These are phyloP conservation scores for Terrapene triunguis DNA, from an alignment of 2,113 vertebrate genomes.

Conservation along the genomic window DNA sequence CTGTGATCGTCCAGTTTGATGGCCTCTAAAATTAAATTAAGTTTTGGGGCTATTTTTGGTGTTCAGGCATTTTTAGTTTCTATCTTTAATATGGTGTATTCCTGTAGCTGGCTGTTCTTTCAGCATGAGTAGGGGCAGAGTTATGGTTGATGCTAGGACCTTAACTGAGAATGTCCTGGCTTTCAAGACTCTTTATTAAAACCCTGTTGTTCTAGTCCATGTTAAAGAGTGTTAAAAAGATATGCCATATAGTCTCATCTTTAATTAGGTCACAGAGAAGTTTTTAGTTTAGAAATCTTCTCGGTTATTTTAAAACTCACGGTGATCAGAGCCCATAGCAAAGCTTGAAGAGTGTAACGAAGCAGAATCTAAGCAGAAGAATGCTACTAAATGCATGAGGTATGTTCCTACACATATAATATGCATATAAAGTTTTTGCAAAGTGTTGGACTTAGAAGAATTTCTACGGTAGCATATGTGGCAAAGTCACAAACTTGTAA, in stretches of 20 bases:
- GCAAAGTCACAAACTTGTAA: background rate
- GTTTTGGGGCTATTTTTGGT: background rate
- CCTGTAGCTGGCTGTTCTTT: background rate
- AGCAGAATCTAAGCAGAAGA: background rate
- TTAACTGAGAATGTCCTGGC: background rate
- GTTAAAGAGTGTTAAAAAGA: background rate
- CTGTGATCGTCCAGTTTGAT: background rate
- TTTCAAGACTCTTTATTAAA: background rate
- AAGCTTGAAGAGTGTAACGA: background rate
- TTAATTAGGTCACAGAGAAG: fast-evolving
- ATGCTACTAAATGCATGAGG: background rate
- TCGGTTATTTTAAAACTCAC: background rate
- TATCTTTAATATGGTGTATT: background rate
- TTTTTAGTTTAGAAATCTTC: background rate
- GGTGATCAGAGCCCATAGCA: background rate
- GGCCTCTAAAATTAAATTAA: background rate
- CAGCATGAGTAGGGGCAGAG: background rate
- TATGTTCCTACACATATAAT: background rate
- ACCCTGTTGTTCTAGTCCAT: background rate
- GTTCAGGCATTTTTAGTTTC: background rate
- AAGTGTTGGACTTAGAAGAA: background rate
- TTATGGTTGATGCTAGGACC: background rate
- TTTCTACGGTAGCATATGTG: background rate
- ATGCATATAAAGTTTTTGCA: background rate
- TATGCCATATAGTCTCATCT: background rate